Evolutionary conservation across 1,140 invertebrate species (phyloP).

Genomic region (Colletes gigas): DNA sequence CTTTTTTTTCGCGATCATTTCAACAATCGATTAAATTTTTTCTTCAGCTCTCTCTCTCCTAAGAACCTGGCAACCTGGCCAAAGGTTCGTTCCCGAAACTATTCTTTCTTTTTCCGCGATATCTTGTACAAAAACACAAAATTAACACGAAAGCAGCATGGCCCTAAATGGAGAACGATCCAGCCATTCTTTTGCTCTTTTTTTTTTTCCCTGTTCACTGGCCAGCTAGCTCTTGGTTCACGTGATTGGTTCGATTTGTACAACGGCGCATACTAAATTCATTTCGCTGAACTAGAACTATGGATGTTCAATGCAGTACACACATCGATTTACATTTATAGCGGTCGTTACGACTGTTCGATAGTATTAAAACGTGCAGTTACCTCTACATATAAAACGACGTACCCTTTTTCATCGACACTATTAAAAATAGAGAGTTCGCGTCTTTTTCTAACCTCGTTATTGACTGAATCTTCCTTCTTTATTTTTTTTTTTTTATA

Average conservation of each 20-base stretch:
- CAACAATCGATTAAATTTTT: conserved; percentile 58
- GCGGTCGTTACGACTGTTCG: conserved; percentile 11
- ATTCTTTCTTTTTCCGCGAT: not conserved
- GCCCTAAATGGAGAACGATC: conserved; percentile 50
- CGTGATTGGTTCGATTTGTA: conserved; percentile 57
- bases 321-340: conserved; percentile 39
- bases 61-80: conserved; percentile 49
- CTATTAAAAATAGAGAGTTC: conserved; percentile 43
- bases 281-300: conserved; percentile 47
- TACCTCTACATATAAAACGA: conserved; percentile 36
- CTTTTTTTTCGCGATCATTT: conserved; percentile 39
- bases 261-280: conserved; percentile 54
- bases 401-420: conserved; percentile 13
- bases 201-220: conserved; percentile 34
- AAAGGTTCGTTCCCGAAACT: conserved; percentile 38
- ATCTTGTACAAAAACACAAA: not conserved
- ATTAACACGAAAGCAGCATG: conserved; percentile 32
- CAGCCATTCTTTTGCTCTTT: conserved; percentile 43
- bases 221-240: conserved; percentile 34
- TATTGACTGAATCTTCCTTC: conserved; percentile 24
- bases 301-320: conserved; percentile 60
- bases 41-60: not conserved
- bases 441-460: conserved; percentile 16
- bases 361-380: conserved; percentile 43
- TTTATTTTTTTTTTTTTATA: too few relatives aligned